These are phyloP conservation scores for Plecotus auritus DNA, from an alignment of 2,113 vertebrate genomes.

Conservation along the genomic window DNA sequence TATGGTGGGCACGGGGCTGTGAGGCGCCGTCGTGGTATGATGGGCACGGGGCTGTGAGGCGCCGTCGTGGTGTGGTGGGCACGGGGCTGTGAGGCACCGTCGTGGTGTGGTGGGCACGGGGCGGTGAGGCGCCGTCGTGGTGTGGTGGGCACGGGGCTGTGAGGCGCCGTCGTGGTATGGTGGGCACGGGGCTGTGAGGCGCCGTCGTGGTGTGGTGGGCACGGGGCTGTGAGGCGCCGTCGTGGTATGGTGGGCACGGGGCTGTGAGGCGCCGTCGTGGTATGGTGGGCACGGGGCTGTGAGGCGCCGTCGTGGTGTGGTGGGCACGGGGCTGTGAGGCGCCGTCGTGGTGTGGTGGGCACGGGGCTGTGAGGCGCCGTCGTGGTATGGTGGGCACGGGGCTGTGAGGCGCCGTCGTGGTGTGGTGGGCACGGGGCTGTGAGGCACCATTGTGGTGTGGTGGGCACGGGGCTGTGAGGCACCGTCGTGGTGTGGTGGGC, in stretches of 20 bases:
- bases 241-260: accelerated
- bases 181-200: background rate
- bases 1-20: too few species aligned
- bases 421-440: too few species aligned
- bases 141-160: background rate
- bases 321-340: background rate
- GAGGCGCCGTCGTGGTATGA: too few species aligned
- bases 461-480: too few species aligned
- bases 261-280: background rate
- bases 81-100: too few species aligned
- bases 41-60: too few species aligned
- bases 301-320: background rate
- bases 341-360: background rate
- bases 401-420: background rate
- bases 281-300: background rate
- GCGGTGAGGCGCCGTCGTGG: accelerated
- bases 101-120: too few species aligned
- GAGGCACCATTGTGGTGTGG: too few species aligned
- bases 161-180: accelerated
- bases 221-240: accelerated
- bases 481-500: too few species aligned
- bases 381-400: background rate
- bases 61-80: too few species aligned
- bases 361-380: accelerated
- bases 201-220: background rate